These are phyloP conservation scores for Exocentrus adspersus DNA, from an alignment of 2,888 invertebrate genomes.

Conservation along the genomic window DNA sequence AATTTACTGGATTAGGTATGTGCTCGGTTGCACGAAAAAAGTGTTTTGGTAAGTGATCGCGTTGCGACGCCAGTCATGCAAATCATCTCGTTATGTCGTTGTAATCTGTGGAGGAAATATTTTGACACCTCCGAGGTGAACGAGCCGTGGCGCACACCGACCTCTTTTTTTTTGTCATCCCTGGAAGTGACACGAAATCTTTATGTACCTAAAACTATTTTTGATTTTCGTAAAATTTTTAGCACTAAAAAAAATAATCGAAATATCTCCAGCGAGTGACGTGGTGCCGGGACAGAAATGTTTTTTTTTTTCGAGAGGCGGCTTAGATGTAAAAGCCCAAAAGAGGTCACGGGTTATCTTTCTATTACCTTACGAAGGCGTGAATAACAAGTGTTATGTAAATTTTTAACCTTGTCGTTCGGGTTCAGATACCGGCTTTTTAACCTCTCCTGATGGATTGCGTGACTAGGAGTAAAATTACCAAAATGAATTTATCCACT, in stretches of 20 bases:
- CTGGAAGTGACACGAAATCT: no score
- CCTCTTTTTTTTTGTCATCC: no score
- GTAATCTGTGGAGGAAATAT: no score
- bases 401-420: conserved; percentile 21
- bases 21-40: neutral
- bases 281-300: no score
- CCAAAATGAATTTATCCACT: no score
- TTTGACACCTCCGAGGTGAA: no score
- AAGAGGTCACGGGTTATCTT: conserved; percentile 31
- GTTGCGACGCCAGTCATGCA: neutral
- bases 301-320: conserved; percentile 24
- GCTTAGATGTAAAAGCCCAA: conserved; percentile 26
- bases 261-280: no score
- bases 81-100: no score
- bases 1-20: neutral
- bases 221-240: no score
- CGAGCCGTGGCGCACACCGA: no score
- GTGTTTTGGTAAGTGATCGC: neutral
- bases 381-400: conserved; percentile 43
- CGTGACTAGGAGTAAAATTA: neutral
- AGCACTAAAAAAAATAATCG: no score
- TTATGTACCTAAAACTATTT: no score
- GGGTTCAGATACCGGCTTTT: neutral
- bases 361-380: conserved; percentile 24
- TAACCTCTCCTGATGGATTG: neutral